phyloP scores from a whole-genome alignment of 2,113 vertebrate species.

The Centropus unirufus region DNA sequence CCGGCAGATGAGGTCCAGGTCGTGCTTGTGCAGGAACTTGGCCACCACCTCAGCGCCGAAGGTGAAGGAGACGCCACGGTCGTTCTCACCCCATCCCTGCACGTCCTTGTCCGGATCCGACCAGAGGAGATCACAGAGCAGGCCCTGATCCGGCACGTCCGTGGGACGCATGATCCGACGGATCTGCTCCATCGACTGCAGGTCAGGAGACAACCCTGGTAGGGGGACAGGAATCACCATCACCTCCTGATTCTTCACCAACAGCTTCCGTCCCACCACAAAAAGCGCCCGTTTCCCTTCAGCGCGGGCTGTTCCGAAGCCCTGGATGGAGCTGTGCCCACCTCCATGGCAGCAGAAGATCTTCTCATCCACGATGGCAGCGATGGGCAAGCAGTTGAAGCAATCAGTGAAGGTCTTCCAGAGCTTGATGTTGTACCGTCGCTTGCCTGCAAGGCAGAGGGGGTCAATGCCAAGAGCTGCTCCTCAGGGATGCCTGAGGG shows the following conservation, averaged over 20 bases:
- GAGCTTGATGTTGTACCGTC: conserved; percentile 97
- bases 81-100: conserved; percentile 96
- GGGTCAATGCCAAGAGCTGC: no score
- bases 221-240: fast-evolving
- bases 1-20: conserved; percentile 96
- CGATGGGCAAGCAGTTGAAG: conserved; percentile 96
- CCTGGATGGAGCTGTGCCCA: not conserved
- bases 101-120: conserved; percentile 97
- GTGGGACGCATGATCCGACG: conserved; percentile 96
- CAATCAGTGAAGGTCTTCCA: conserved; percentile 99
- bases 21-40: conserved; percentile 97
- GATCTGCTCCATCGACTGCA: conserved; percentile 98
- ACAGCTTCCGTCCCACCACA: no score
- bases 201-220: conserved; percentile 90
- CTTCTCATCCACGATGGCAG: conserved; percentile 97
- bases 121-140: conserved; percentile 95
- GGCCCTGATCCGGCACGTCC: conserved; percentile 95
- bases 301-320: not conserved
- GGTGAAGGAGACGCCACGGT: conserved; percentile 95
- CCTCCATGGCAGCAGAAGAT: conserved; percentile 99
- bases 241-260: not conserved
- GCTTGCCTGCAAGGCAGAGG: conserved; percentile 82
- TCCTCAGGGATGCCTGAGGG: no score
- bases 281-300: not conserved
- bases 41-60: conserved; percentile 95